phyloP scores from a whole-genome alignment of 2,797 vertebrate species.

The Diglossa cyanea region DNA sequence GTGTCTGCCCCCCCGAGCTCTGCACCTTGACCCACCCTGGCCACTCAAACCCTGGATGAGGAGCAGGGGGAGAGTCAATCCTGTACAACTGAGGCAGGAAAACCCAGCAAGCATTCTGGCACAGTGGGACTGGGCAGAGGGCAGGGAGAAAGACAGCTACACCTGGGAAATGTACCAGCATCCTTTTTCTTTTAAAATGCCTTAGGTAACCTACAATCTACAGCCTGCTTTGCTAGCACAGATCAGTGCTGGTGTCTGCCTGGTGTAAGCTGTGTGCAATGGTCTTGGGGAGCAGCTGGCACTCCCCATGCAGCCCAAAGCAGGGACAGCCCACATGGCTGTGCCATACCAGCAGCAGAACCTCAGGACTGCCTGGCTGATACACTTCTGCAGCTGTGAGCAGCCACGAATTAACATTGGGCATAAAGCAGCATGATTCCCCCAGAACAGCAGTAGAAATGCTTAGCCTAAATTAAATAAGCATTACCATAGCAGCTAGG shows the following conservation, averaged over 20 bases:
- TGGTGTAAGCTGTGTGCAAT: too few relatives aligned
- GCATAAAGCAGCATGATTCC: neutral
- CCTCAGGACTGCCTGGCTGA: neutral
- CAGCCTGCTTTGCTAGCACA: neutral
- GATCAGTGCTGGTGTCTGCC: too few relatives aligned
- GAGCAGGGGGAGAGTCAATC: neutral
- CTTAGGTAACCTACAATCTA: neutral
- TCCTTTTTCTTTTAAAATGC: neutral
- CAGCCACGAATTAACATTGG: neutral
- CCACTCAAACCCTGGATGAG: neutral
- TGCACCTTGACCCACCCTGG: neutral
- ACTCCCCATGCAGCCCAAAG: neutral
- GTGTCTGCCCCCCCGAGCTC: neutral
- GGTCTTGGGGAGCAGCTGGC: neutral
- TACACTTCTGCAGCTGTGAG: neutral
- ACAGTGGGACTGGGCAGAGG: neutral
- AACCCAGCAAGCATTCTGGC: neutral
- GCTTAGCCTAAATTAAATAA: slow-evolving; percentile 45
- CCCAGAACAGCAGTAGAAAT: slow-evolving; percentile 44
- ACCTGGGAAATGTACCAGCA: neutral
- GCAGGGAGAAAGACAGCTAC: neutral
- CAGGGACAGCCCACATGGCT: rapidly evolving
- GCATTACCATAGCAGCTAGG: slow-evolving; percentile 48
- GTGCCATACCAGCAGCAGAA: neutral
- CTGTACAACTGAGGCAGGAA: rapidly evolving